Percentiles rank a stretch among this genome's conserved stretches.
Evolutionary conservation across 23 tunicate species (phyloP).

Genomic region (Trididemnum clinides): DNA sequence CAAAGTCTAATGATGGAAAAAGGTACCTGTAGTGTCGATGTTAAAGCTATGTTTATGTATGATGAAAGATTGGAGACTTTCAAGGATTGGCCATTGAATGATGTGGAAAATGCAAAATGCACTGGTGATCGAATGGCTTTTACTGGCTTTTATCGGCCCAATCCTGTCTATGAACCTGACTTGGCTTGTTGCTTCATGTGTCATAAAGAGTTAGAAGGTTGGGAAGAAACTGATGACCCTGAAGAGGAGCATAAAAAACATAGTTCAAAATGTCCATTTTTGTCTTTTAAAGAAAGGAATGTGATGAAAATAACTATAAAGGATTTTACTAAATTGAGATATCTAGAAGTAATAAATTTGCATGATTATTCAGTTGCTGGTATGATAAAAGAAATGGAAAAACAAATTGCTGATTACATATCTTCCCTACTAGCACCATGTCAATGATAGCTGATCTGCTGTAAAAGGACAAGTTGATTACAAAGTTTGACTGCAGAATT

Average conservation of each 20-base stretch:
- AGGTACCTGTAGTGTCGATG: too few relatives aligned
- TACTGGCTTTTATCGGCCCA: constrained; percentile 88
- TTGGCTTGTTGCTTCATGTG: constrained; percentile 70
- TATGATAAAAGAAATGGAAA: too few relatives aligned
- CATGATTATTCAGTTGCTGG: too few relatives aligned
- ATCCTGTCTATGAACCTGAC: constrained; percentile 81
- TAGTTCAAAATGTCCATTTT: constrained; percentile 49
- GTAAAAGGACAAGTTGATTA: too few relatives aligned
- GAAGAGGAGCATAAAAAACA: constrained; percentile 54
- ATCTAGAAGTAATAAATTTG: not conserved
- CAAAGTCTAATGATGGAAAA: too few relatives aligned
- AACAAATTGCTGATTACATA: too few relatives aligned
- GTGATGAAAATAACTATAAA: constrained; percentile 43
- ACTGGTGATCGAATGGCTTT: constrained; percentile 66
- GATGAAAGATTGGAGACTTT: constrained; percentile 35
- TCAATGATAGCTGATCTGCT: too few relatives aligned
- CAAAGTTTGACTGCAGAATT: too few relatives aligned
- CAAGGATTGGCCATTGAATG: constrained; percentile 56
- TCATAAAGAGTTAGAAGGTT: constrained; percentile 82
- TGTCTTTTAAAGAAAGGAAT: constrained; percentile 28
- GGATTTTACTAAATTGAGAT: constrained; percentile 13
- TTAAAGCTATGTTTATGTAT: constrained; percentile 15
- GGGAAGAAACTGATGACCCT: constrained; percentile 83
- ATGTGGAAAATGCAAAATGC: constrained; percentile 55
- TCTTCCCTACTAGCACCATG: too few relatives aligned